These are phyloP conservation scores for Pelmatolapia mariae DNA, from an alignment of 2,113 vertebrate genomes.

Conservation along the genomic window DNA sequence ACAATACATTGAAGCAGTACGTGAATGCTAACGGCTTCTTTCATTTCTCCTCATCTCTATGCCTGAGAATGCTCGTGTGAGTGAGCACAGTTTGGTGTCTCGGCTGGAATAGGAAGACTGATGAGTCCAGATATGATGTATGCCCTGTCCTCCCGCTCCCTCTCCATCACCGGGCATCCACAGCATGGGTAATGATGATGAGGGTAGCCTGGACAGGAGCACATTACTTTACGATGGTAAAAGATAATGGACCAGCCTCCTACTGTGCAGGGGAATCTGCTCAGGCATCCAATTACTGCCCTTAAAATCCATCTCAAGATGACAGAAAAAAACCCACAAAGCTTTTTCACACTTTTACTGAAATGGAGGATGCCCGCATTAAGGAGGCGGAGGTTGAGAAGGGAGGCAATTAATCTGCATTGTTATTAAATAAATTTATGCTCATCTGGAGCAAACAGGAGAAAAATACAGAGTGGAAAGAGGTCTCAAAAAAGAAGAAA, in stretches of 20 bases:
- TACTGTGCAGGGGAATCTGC: constrained; percentile 49
- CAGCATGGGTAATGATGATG: constrained; percentile 66
- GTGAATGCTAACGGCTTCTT: constrained; percentile 62
- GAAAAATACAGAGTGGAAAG: neutral
- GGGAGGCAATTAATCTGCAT: constrained; percentile 33
- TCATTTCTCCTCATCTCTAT: constrained; percentile 59
- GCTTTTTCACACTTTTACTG: constrained; percentile 19
- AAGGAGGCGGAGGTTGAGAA: neutral
- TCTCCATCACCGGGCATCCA: constrained; percentile 57
- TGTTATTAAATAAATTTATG: constrained; percentile 38
- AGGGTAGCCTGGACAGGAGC: constrained; percentile 54
- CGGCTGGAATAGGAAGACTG: constrained; percentile 53
- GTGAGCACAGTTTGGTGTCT: constrained; percentile 62
- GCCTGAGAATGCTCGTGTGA: constrained; percentile 29
- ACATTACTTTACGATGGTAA: constrained; percentile 56
- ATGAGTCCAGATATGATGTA: constrained; percentile 67
- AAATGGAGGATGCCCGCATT: neutral
- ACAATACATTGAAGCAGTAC: constrained; percentile 48
- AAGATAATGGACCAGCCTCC: constrained; percentile 68
- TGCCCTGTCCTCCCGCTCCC: constrained; percentile 57
- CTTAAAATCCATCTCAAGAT: constrained; percentile 55
- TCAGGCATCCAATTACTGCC: constrained; percentile 66
- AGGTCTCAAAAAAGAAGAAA: neutral
- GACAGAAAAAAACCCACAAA: constrained; percentile 44
- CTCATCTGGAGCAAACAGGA: neutral